Evolutionary conservation across 2,797 vertebrate genomes (phyloP), one percentile per base, ranked within the genome.

Genomic region (Leptodactylus fallax): DNA sequence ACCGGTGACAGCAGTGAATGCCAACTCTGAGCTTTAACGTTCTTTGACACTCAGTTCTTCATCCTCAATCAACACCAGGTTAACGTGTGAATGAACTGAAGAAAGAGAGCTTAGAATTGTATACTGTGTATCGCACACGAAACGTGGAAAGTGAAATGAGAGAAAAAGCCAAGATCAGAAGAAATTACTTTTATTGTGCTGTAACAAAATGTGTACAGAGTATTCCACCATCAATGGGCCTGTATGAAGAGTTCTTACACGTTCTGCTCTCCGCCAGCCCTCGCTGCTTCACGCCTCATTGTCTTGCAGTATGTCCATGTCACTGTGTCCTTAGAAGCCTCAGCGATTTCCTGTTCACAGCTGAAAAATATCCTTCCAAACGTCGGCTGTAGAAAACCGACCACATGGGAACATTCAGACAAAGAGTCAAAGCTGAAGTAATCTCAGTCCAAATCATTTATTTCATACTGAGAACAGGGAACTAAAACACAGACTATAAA

Each of bases 381-480:
- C 3, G 10, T n/a, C 3, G 17, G 3, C 14, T 76, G 45, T 51
- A 76, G 45, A 49, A 74, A 74, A 47, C 1, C 17, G 1, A 36
- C 11, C 4, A n/a, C 3, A 47, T 11, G 16, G 36, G 8, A 76
- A 51, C 5, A 4, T n/a, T 21, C 17, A 13, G 19, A 61, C 27
- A 81, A 61, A 56, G 58, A 25, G 58, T 9, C 27, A 3, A 47
- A 3, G 27, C 25, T 5, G 8, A n/a, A 79, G 2, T 36, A 23
- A n/a, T 81, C 56, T 84, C 67, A 23, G 69, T 74, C 67, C 82
- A 84, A 72, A 84, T 19, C 11, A 71, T 84, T 84, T 84, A 84
- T 84, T 84, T 16, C 21, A 81, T 13, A 74, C 53, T 11, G 60
- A 72, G 53, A n/a, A 74, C 69, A 74, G 19, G 3, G 47, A 56